Evolutionary conservation across 1,140 invertebrate genomes (phyloP).

Genomic region (Saccostrea echinata): DNA sequence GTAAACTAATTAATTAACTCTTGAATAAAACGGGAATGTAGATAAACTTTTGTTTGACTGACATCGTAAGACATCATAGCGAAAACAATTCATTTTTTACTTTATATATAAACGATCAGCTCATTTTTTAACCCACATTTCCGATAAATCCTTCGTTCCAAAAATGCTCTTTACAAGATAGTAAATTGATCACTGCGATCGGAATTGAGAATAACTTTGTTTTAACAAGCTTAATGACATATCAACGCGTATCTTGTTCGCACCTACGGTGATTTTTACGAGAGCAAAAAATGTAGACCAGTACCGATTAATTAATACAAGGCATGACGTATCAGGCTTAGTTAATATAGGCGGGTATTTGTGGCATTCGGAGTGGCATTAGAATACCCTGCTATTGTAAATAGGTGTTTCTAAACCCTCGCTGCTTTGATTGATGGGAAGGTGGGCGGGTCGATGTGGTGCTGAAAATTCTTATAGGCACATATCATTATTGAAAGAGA

Average conservation of each 20-base stretch:
- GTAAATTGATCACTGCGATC: slow-evolving; percentile 5
- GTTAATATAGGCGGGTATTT: background rate
- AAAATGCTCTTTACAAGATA: background rate
- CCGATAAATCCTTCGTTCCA: slow-evolving; percentile 4
- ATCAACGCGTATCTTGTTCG: slow-evolving; percentile 29
- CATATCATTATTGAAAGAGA: slow-evolving; percentile 37
- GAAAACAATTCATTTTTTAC: too few relatives aligned
- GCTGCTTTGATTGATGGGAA: slow-evolving; percentile 31
- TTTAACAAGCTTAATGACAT: slow-evolving; percentile 39
- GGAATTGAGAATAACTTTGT: slow-evolving; percentile 16
- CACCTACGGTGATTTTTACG: slow-evolving; percentile 27
- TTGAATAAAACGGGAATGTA: too few relatives aligned
- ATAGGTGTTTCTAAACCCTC: slow-evolving; percentile 21
- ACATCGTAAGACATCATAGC: too few relatives aligned
- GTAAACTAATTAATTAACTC: too few relatives aligned
- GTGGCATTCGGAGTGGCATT: background rate
- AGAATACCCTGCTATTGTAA: slow-evolving; percentile 33
- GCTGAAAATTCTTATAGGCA: slow-evolving; percentile 36
- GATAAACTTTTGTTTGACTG: too few relatives aligned
- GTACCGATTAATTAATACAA: slow-evolving; percentile 20
- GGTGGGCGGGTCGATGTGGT: background rate
- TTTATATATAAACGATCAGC: background rate
- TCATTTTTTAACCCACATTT: slow-evolving; percentile 27
- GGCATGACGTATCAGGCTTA: slow-evolving; percentile 3
- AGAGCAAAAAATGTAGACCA: slow-evolving; percentile 36